Conservation (phyloP, 2,113 vertebrate species). For the Argyrosomus japonicus region DNA sequence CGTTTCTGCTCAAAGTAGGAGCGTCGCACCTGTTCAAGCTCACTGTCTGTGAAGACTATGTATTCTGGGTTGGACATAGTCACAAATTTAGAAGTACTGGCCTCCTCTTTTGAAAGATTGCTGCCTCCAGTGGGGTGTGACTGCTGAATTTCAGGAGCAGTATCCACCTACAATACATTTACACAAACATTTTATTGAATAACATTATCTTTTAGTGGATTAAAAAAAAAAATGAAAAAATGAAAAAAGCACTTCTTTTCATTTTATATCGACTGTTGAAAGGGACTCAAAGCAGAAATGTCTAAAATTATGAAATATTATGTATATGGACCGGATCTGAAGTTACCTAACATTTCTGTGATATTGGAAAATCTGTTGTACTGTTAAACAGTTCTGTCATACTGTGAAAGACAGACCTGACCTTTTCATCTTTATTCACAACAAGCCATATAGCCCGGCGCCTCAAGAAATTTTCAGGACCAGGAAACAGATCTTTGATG, state of each 20-base stretch:
- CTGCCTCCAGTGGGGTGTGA: too few relatives aligned
- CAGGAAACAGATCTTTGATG: constrained; percentile 52
- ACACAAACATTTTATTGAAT: too few relatives aligned
- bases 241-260: background rate
- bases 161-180: too few relatives aligned
- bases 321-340: background rate
- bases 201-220: background rate
- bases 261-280: background rate
- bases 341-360: too few relatives aligned
- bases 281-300: constrained; percentile 2
- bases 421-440: constrained; percentile 43
- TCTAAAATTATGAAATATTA: background rate
- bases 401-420: background rate
- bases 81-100: constrained; percentile 30
- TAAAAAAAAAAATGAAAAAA: too few relatives aligned
- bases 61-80: constrained; percentile 52
- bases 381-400: background rate
- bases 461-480: constrained; percentile 43
- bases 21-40: constrained; percentile 35
- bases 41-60: constrained; percentile 54
- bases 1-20: constrained; percentile 60
- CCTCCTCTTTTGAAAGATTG: constrained; percentile 4
- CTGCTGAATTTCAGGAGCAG: too few relatives aligned
- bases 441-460: constrained; percentile 27
- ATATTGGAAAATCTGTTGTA: too few relatives aligned